Percentiles rank a stretch among this genome's conserved stretches.
These are phyloP conservation scores for Pseudococcus longispinus DNA, from an alignment of 2,888 invertebrate species.

Conservation along the genomic window DNA sequence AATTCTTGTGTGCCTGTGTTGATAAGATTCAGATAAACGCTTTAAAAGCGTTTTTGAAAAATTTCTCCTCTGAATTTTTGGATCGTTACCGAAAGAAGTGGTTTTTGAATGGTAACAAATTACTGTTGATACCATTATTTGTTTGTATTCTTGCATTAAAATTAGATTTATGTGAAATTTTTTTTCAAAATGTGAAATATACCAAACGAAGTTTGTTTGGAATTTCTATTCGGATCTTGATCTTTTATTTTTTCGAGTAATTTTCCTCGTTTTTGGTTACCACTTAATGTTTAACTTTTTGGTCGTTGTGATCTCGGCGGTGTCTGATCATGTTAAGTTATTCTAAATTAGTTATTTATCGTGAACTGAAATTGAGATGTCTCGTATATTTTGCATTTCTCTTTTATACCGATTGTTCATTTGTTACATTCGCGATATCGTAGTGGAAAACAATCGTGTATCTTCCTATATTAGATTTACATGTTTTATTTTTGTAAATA, in stretches of 20 bases:
- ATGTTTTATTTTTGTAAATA: constrained; percentile 16
- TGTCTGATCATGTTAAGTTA: constrained; percentile 26
- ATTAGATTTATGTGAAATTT: neutral
- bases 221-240: neutral
- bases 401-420: neutral
- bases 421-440: neutral
- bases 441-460: neutral
- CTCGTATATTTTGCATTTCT: constrained; percentile 28
- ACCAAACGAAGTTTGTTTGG: neutral
- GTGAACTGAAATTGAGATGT: neutral
- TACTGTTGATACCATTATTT: neutral
- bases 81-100: neutral
- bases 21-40: neutral
- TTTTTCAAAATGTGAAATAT: neutral
- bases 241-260: neutral
- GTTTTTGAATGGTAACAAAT: neutral
- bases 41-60: neutral
- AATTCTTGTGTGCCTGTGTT: neutral
- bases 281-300: constrained; percentile 25
- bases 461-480: neutral
- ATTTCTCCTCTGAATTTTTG: neutral
- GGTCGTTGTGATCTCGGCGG: neutral
- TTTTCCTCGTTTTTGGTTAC: constrained; percentile 14
- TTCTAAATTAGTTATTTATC: constrained; percentile 10
- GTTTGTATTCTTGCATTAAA: neutral